These are phyloP conservation scores for Galeopsomyia nigrocyanea DNA, from an alignment of 2,888 invertebrate genomes.

Conservation along the genomic window DNA sequence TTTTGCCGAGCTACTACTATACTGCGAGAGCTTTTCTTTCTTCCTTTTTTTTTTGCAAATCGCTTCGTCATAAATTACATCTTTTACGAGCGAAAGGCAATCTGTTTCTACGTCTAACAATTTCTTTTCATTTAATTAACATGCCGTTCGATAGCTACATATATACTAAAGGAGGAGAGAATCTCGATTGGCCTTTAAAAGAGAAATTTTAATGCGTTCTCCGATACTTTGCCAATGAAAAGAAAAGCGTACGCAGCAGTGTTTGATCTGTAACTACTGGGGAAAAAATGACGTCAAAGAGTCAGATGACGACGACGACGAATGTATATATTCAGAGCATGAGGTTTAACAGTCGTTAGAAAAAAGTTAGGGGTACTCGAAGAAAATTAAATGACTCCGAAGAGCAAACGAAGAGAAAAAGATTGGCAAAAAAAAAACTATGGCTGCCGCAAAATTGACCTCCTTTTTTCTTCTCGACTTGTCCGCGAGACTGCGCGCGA, in stretches of 20 bases:
- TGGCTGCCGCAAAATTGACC: slow-evolving; percentile 19
- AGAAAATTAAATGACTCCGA: background rate
- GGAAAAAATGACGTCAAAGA: too few relatives aligned
- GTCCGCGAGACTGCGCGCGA: slow-evolving; percentile 7
- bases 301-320: too few relatives aligned
- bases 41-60: slow-evolving; percentile 17
- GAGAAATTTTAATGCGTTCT: too few relatives aligned
- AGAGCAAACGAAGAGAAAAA: background rate
- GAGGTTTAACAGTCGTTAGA: background rate
- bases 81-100: slow-evolving; percentile 10
- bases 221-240: too few relatives aligned
- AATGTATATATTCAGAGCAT: too few relatives aligned
- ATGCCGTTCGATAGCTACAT: too few relatives aligned
- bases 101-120: too few relatives aligned
- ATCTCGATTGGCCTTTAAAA: too few relatives aligned
- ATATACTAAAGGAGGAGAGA: too few relatives aligned
- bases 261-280: too few relatives aligned
- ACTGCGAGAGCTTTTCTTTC: background rate
- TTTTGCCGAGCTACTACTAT: background rate
- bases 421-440: background rate
- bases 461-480: background rate
- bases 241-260: too few relatives aligned
- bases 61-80: slow-evolving; percentile 31
- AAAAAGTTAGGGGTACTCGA: background rate
- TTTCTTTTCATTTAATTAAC: too few relatives aligned